Evolutionary conservation across 1,140 invertebrate species (phyloP).

Genomic region (Monochamus saltuarius): DNA sequence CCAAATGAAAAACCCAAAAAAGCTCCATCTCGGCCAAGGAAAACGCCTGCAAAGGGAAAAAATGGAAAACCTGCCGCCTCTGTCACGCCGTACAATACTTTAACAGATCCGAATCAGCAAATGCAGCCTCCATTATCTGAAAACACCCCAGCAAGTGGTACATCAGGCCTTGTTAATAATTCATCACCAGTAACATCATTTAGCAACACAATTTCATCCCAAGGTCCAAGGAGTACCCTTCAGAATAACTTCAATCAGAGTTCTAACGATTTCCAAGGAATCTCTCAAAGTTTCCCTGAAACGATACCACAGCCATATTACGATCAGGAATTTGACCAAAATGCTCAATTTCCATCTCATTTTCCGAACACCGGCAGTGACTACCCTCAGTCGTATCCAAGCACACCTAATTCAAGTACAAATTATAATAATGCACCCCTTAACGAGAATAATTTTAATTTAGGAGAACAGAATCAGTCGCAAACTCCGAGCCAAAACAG

Average conservation of each 20-base stretch:
- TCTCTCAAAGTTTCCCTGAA: conserved; percentile 30
- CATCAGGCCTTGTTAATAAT: conserved; percentile 4
- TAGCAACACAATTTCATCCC: conserved; percentile 21
- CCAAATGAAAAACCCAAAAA: conserved; percentile 35
- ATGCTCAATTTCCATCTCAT: conserved; percentile 25
- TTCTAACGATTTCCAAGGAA: conserved; percentile 25
- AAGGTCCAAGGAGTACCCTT: conserved; percentile 3
- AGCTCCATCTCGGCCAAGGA: conserved; percentile 38
- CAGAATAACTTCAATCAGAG: conserved; percentile 23
- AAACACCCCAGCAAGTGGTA: not conserved
- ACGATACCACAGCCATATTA: conserved; percentile 26
- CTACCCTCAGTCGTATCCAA: conserved; percentile 14
- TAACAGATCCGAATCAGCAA: conserved; percentile 35
- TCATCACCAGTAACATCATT: conserved; percentile 25
- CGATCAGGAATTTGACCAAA: conserved; percentile 27
- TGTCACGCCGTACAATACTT: conserved; percentile 59
- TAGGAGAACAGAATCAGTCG: conserved; percentile 8
- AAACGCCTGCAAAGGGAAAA: conserved; percentile 32
- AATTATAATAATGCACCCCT: conserved; percentile 10
- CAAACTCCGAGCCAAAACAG: conserved; percentile 20
- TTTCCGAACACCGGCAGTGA: conserved; percentile 15
- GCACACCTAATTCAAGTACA: conserved; percentile 8
- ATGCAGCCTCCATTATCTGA: conserved; percentile 1
- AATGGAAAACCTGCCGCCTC: conserved; percentile 65
- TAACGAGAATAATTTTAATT: conserved; percentile 7